phyloP scores from a whole-genome alignment of 2,113 vertebrate genomes.

The Ictalurus furcatus region DNA sequence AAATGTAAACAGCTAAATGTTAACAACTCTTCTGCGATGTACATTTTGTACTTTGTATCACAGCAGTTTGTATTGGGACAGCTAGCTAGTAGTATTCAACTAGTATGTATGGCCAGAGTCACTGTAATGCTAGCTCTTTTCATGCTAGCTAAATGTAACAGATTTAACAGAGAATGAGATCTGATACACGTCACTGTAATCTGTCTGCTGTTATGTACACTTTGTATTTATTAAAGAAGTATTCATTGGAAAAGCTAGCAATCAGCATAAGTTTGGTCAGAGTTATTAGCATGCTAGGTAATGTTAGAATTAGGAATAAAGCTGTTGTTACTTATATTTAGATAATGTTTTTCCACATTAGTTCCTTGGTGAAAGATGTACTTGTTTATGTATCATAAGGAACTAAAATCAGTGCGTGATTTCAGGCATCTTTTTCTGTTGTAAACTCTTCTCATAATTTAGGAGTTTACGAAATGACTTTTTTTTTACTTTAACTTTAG shows the following conservation, averaged over 20 bases:
- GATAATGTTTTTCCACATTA: not conserved
- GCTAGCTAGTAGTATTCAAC: not conserved
- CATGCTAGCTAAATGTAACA: not conserved
- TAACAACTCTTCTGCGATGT: not conserved
- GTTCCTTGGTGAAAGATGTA: not conserved
- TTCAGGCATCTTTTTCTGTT: not conserved
- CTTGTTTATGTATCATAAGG: not conserved
- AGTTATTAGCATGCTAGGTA: not conserved
- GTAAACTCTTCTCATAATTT: not conserved
- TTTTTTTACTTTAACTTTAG: not conserved
- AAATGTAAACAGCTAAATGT: not conserved
- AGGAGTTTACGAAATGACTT: not conserved
- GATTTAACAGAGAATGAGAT: not conserved
- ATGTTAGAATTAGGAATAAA: not conserved
- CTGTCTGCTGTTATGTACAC: not conserved
- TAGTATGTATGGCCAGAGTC: not conserved
- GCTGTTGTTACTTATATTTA: not conserved
- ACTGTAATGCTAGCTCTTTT: not conserved
- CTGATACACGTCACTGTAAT: not conserved
- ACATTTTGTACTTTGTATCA: not conserved
- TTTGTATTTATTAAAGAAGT: not conserved
- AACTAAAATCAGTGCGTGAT: not conserved
- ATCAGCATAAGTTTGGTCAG: not conserved
- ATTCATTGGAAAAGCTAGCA: not conserved
- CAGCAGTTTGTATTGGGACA: not conserved